Conservation (phyloP, 2,888 invertebrate genomes). For the Hirtodrosophila duncani region DNA sequence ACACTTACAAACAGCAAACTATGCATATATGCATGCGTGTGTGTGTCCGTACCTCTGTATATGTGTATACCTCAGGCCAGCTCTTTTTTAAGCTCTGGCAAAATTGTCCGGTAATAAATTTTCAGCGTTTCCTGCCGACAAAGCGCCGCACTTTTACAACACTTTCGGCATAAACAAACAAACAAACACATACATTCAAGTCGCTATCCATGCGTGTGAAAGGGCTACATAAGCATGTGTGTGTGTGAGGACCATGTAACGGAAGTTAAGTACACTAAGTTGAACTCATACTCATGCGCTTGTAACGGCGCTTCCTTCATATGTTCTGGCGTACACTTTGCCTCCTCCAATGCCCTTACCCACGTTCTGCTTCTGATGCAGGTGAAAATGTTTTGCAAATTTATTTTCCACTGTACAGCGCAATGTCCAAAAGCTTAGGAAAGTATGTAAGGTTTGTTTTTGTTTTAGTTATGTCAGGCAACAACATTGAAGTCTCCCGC, state of each 20-base stretch:
- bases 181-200: constrained; percentile 26
- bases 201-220: constrained; percentile 51
- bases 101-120: constrained; percentile 76
- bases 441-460: constrained; percentile 63
- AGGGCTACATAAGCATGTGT: constrained; percentile 21
- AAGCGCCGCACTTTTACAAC: constrained; percentile 75
- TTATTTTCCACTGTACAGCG: constrained; percentile 23
- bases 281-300: constrained; percentile 71
- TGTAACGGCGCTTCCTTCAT: constrained; percentile 67
- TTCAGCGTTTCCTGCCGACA: constrained; percentile 72
- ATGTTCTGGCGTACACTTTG: constrained; percentile 49
- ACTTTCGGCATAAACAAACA: constrained; percentile 72
- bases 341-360: neutral
- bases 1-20: constrained; percentile 64
- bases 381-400: constrained; percentile 57
- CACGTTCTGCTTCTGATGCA: constrained; percentile 31
- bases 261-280: constrained; percentile 74
- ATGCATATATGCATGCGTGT: constrained; percentile 65
- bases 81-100: constrained; percentile 49
- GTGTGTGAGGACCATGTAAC: constrained; percentile 58
- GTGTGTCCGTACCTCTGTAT: constrained; percentile 19
- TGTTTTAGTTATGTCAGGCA: constrained; percentile 48
- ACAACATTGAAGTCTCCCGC: constrained; percentile 63
- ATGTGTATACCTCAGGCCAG: constrained; percentile 12
- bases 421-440: constrained; percentile 69